Conservation (phyloP, 2,113 vertebrate genomes). For the Dendrocopos noguchii region DNA sequence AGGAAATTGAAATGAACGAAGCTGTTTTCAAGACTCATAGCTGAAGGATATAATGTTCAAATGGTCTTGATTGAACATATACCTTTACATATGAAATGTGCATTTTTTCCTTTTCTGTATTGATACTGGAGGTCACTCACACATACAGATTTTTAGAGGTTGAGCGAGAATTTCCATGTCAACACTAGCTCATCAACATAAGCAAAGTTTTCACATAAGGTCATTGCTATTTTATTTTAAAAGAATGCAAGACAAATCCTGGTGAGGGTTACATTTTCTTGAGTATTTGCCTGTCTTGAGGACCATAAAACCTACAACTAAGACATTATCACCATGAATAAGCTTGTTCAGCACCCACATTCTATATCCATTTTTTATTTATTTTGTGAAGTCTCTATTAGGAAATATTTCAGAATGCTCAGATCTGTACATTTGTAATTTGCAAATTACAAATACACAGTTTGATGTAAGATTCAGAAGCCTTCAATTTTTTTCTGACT, state of each 20-base stretch:
- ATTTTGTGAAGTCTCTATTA: neutral
- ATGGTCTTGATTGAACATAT: neutral
- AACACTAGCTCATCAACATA: neutral
- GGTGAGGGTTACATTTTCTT: neutral
- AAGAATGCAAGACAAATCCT: neutral
- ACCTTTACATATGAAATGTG: neutral
- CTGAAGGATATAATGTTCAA: neutral
- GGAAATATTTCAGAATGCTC: neutral
- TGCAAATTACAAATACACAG: neutral
- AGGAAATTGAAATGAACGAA: neutral
- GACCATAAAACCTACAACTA: neutral
- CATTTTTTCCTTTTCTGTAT: neutral
- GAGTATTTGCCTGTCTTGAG: neutral
- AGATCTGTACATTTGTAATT: no score
- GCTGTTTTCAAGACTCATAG: neutral
- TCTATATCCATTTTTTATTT: neutral
- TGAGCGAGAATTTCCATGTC: neutral
- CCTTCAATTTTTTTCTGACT: neutral
- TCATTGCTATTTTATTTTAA: neutral
- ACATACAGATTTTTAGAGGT: neutral
- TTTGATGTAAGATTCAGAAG: neutral
- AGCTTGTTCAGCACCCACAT: neutral
- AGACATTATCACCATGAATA: neutral
- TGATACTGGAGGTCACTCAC: neutral
- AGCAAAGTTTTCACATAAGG: neutral